phyloP scores from a whole-genome alignment of 2,113 vertebrate species.

The Solenodon paradoxus region DNA sequence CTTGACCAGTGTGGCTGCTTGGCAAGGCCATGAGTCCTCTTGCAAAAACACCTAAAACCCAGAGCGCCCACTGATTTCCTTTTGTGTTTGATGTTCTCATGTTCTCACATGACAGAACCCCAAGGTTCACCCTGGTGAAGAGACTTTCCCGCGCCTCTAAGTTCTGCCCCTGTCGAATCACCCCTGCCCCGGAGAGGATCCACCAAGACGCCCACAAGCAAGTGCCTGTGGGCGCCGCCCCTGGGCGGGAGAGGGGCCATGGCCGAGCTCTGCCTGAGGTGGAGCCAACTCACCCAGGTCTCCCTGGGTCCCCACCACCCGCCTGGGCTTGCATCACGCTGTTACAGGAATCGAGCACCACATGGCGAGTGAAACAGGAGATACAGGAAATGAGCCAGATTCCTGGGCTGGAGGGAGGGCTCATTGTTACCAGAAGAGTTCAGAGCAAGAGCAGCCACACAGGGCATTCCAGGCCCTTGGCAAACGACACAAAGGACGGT shows the following conservation, averaged over 20 bases:
- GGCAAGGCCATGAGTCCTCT: not conserved
- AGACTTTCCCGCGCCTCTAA: not conserved
- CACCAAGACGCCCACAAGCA: not conserved
- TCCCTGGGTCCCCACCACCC: not conserved
- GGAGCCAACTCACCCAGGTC: not conserved
- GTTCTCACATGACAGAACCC: not conserved
- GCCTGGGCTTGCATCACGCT: not conserved
- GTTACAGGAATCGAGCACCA: constrained; percentile 56
- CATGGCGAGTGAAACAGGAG: constrained; percentile 64
- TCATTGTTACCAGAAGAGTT: constrained; percentile 59
- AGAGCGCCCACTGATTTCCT: not conserved
- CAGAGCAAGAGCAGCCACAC: constrained; percentile 42
- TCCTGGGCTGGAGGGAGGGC: constrained; percentile 57
- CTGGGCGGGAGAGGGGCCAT: not conserved
- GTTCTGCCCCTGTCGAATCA: not conserved
- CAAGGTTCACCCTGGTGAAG: not conserved
- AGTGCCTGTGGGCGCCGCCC: not conserved
- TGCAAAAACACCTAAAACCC: not conserved
- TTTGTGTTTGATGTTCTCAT: not conserved
- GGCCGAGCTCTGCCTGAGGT: too few species aligned
- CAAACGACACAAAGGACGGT: constrained; percentile 27
- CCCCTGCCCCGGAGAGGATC: not conserved
- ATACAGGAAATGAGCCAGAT: constrained; percentile 70
- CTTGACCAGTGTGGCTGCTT: not conserved
- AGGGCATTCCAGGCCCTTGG: constrained; percentile 46